These are phyloP conservation scores for Volucella inanis DNA, from an alignment of 2,888 invertebrate species.

Conservation along the genomic window DNA sequence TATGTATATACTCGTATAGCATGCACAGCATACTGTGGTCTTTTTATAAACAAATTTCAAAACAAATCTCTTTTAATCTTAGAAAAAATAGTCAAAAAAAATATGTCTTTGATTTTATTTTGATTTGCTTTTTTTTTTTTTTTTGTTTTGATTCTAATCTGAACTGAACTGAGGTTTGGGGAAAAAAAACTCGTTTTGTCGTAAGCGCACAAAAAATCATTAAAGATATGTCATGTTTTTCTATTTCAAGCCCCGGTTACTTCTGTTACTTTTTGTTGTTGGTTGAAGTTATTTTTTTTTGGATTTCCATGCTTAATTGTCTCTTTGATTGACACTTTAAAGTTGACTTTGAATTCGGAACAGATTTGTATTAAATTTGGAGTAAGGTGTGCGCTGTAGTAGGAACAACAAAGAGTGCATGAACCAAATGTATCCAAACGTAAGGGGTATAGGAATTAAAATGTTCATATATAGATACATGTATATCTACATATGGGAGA, in stretches of 20 bases:
- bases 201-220: conserved; percentile 43
- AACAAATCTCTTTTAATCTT: conserved; percentile 58
- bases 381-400: conserved; percentile 12
- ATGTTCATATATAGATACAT: too few species aligned
- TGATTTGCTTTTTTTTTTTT: conserved; percentile 20
- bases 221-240: conserved; percentile 54
- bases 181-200: conserved; percentile 36
- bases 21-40: not conserved
- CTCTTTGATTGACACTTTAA: conserved; percentile 63
- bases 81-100: conserved; percentile 55
- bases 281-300: conserved; percentile 27
- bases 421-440: too few species aligned
- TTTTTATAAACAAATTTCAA: conserved; percentile 48
- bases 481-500: too few species aligned
- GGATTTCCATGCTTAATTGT: conserved; percentile 60
- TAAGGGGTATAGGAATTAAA: too few species aligned
- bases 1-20: too few species aligned
- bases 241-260: conserved; percentile 38
- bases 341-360: conserved; percentile 63
- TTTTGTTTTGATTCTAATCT: conserved; percentile 56
- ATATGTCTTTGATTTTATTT: conserved; percentile 52
- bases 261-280: conserved; percentile 42
- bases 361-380: conserved; percentile 41
- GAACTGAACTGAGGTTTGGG: not conserved
- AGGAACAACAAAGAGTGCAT: not conserved